phyloP scores from a whole-genome alignment of 1,140 invertebrate species.

The Gryon sp. region DNA sequence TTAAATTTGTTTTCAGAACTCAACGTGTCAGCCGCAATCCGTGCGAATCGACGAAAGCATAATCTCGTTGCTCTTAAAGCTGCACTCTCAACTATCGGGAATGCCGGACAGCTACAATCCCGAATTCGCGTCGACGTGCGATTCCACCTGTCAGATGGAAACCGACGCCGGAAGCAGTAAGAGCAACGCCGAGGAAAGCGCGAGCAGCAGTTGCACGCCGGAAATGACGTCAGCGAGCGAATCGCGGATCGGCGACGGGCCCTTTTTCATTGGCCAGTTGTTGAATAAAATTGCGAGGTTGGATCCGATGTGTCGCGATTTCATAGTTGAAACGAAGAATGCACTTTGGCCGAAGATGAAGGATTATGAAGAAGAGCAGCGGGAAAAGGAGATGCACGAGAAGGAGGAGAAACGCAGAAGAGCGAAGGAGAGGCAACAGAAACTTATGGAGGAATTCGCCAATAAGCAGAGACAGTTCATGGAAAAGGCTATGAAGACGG shows the following conservation, averaged over 20 bases:
- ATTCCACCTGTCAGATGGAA: slow-evolving; percentile 74
- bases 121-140: slow-evolving; percentile 74
- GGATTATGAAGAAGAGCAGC: slow-evolving; percentile 87
- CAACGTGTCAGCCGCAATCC: slow-evolving; percentile 66
- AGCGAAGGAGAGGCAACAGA: slow-evolving; percentile 93
- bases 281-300: slow-evolving; percentile 86
- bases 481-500: slow-evolving; percentile 88
- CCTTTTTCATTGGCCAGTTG: slow-evolving; percentile 90
- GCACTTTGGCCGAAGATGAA: slow-evolving; percentile 88
- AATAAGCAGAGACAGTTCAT: slow-evolving; percentile 95
- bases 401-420: slow-evolving; percentile 89
- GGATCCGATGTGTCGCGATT: slow-evolving; percentile 85
- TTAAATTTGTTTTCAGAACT: slow-evolving; percentile 48
- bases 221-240: slow-evolving; percentile 66
- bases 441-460: slow-evolving; percentile 95
- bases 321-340: slow-evolving; percentile 84
- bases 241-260: slow-evolving; percentile 90
- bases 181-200: slow-evolving; percentile 64
- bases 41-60: slow-evolving; percentile 92
- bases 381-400: slow-evolving; percentile 86
- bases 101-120: slow-evolving; percentile 88
- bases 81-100: slow-evolving; percentile 94
- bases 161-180: slow-evolving; percentile 54
- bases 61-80: slow-evolving; percentile 92
- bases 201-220: slow-evolving; percentile 50